These are phyloP conservation scores for Cotesia congregata DNA, from an alignment of 2,888 invertebrate genomes.

Conservation along the genomic window DNA sequence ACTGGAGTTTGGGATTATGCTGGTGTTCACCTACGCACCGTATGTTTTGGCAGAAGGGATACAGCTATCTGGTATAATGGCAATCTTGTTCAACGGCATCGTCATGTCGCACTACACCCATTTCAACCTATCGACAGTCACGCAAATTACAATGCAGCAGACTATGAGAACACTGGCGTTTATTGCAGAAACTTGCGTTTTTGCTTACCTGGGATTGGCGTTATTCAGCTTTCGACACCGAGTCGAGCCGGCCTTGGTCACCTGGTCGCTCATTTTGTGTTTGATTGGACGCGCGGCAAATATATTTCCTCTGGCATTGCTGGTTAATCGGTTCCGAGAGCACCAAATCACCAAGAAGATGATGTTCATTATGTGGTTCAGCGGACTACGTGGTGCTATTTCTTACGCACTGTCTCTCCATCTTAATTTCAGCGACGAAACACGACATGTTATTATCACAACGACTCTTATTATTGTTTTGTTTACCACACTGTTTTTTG, in stretches of 20 bases:
- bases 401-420: slow-evolving; percentile 98
- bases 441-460: slow-evolving; percentile 95
- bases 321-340: slow-evolving; percentile 96
- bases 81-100: slow-evolving; percentile 98
- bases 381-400: slow-evolving; percentile 95
- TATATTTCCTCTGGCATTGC: slow-evolving; percentile 93
- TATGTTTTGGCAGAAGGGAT: slow-evolving; percentile 98
- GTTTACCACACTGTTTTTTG: slow-evolving; percentile 94
- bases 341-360: slow-evolving; percentile 98
- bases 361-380: slow-evolving; percentile 99
- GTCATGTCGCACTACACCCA: slow-evolving; percentile 99
- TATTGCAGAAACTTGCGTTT: slow-evolving; percentile 98
- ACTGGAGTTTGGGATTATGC: slow-evolving; percentile 97
- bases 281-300: slow-evolving; percentile 95
- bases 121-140: slow-evolving; percentile 96
- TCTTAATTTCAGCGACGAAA: slow-evolving; percentile 93
- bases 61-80: slow-evolving; percentile 97
- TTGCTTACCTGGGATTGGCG: slow-evolving; percentile 96
- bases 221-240: slow-evolving; percentile 95
- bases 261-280: slow-evolving; percentile 95
- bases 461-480: slow-evolving; percentile 98
- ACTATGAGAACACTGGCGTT: slow-evolving; percentile 97
- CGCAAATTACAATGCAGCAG: slow-evolving; percentile 99
- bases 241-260: slow-evolving; percentile 88
- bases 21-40: slow-evolving; percentile 98